phyloP scores from a whole-genome alignment of 2,888 invertebrate species.

The Acleris cristana region DNA sequence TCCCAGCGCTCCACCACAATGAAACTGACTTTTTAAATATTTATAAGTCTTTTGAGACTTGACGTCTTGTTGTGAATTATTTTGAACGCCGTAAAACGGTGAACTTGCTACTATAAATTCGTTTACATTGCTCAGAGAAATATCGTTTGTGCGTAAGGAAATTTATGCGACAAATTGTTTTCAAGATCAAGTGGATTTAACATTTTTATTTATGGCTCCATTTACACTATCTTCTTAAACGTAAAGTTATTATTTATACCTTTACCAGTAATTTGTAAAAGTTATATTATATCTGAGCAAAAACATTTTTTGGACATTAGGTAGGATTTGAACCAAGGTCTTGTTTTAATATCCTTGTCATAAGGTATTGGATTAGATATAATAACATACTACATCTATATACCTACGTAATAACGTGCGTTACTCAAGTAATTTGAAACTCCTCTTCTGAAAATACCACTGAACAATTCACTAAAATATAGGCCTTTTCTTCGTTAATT shows the following conservation, averaged over 20 bases:
- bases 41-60: constrained; percentile 41
- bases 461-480: constrained; percentile 32
- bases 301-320: too few relatives aligned
- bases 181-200: constrained; percentile 17
- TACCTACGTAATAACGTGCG: too few relatives aligned
- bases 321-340: too few relatives aligned
- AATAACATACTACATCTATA: too few relatives aligned
- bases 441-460: constrained; percentile 18
- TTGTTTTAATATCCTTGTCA: too few relatives aligned
- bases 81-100: constrained; percentile 38
- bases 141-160: constrained; percentile 36
- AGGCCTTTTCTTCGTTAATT: constrained; percentile 55
- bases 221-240: constrained; percentile 7
- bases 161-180: constrained; percentile 35
- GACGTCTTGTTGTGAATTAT: constrained; percentile 40
- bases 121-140: constrained; percentile 35
- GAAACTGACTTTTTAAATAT: constrained; percentile 42
- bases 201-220: constrained; percentile 19
- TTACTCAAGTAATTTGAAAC: not conserved
- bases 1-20: constrained; percentile 49
- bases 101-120: constrained; percentile 41
- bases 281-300: too few relatives aligned
- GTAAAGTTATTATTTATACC: not conserved
- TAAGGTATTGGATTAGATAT: too few relatives aligned
- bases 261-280: not conserved